Evolutionary conservation across 2,888 invertebrate genomes (phyloP).

Genomic region (Nemurella pictetii): DNA sequence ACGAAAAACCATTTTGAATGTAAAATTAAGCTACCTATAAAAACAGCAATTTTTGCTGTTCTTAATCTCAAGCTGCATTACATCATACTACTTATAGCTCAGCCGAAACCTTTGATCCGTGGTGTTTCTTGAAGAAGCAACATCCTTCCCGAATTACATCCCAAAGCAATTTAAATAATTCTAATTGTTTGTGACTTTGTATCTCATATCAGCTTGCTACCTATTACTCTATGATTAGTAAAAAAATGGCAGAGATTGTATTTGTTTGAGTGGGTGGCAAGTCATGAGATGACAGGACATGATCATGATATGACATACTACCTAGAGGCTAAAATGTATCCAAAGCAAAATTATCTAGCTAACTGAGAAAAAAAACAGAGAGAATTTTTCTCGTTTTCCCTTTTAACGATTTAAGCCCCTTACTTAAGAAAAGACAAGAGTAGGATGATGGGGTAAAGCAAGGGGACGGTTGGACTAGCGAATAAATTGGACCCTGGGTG

Average conservation of each 20-base stretch:
- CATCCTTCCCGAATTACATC: not conserved
- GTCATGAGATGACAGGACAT: no score
- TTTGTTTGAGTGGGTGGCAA: no score
- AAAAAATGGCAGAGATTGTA: not conserved
- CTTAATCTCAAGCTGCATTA: not conserved
- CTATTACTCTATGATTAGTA: no score
- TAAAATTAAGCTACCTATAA: constrained; percentile 23
- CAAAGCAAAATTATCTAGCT: not conserved
- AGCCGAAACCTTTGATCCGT: not conserved
- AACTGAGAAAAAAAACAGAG: constrained; percentile 1
- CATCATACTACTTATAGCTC: not conserved
- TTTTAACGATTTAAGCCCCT: constrained; percentile 32
- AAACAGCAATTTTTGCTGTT: constrained; percentile 17
- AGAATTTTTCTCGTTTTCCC: constrained; percentile 31
- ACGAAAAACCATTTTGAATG: constrained; percentile 32
- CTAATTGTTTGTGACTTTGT: not conserved
- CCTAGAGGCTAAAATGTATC: not conserved
- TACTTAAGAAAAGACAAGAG: constrained; percentile 31
- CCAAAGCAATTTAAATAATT: not conserved
- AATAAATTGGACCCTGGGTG: not conserved
- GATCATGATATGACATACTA: not conserved
- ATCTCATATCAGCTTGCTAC: not conserved
- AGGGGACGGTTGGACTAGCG: not conserved
- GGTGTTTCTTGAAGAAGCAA: not conserved
- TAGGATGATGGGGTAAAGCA: constrained; percentile 1